Evolutionary conservation across 2,113 vertebrate genomes (phyloP).

Genomic region (Phaethornis superciliosus): DNA sequence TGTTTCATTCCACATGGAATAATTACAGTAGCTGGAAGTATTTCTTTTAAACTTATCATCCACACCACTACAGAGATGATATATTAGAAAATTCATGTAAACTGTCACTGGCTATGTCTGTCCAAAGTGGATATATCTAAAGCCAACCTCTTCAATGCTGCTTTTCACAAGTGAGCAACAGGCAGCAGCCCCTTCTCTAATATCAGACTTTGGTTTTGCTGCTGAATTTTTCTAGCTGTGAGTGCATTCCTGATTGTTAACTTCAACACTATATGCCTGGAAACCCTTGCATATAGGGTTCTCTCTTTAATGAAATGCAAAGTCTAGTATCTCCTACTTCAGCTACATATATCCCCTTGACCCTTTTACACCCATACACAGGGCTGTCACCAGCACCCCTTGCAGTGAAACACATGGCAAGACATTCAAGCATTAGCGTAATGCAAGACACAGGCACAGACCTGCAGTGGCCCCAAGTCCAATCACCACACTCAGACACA

Average conservation of each 20-base stretch:
- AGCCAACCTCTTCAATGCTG: accelerated
- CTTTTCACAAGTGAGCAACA: neutral
- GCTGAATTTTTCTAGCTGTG: neutral
- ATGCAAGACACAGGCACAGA: neutral
- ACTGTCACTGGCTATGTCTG: neutral
- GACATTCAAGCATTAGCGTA: neutral
- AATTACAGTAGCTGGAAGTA: neutral
- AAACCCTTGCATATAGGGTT: neutral
- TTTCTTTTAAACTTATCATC: neutral
- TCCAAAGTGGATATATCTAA: neutral
- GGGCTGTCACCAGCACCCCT: neutral
- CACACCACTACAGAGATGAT: neutral
- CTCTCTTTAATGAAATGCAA: neutral
- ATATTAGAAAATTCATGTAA: neutral
- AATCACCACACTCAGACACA: neutral
- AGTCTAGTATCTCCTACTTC: neutral
- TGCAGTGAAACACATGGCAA: neutral
- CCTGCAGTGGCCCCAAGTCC: too few species aligned
- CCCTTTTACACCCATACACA: too few species aligned
- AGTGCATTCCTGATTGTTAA: neutral
- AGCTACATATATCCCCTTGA: neutral
- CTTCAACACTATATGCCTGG: neutral
- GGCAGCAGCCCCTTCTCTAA: neutral
- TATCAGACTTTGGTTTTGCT: neutral
- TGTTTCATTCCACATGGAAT: neutral